Base-by-base conservation (phyloP, 2,888 invertebrate species). In the Stictocephala bisonia region DNA sequence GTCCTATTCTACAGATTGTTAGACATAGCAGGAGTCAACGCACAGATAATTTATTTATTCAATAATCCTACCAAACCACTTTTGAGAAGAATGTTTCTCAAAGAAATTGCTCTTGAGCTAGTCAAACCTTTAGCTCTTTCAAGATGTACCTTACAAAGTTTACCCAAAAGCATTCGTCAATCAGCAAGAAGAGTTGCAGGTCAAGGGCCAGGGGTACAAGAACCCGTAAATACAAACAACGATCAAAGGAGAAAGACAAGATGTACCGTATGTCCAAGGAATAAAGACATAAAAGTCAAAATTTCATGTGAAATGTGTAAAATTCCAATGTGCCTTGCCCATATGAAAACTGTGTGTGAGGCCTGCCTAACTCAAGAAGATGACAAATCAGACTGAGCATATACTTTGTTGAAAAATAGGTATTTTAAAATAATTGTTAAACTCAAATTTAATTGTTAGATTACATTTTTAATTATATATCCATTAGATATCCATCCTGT, bases 271-370 rank as follows among this genome's bases (percentile, higher is more conserved):
- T 66, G 66, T 35, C 66, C 66, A 35, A 15, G 66, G 40, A 66
- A 66, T 9, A 66, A 66, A 41, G 66, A 66, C 41, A 41, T 3
- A 18, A 66, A 66, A 24, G 26, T 41, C 40, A 66, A 40, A 24
- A 64, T 35, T 20, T 29, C 35, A 15, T 64, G 64, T 64, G 64
- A 7, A 64, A 22, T 41, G 41, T 66, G 66, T 26, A 35, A 66
- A 41, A 35, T 18, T 13, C 41, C 66, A 66, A 66, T 66, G 66
- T 66, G 66, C 26, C 18, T 66, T 15, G 13, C 11, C 20, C 66
- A 66, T 20, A 66, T 66, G 66, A 66, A 66, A 41, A 66, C 66
- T 15, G 40, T 66, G 18, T 66, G 66, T 66, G 66, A 66, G 20
- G 41, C 22, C 35, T 66, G 66, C 41, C 66, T 66, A 15, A 35